Percentiles rank a stretch among this genome's conserved stretches.
phyloP scores from a whole-genome alignment of 35 echinoderm and acorn worm genomes.

The Amphiura filiformis region DNA sequence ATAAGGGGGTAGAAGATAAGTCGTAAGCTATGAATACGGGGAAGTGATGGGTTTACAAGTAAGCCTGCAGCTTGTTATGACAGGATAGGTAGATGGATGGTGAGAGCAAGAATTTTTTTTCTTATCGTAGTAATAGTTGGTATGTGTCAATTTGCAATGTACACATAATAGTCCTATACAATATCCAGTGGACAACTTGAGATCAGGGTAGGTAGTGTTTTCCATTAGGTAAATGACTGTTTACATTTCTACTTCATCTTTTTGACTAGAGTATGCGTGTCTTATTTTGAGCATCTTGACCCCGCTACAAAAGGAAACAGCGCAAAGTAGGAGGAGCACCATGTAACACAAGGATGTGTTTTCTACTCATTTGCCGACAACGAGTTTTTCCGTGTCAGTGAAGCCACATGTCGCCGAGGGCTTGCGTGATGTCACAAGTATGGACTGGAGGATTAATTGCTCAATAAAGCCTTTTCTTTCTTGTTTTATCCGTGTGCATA shows the following conservation, averaged over 20 bases:
- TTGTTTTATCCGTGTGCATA: not conserved
- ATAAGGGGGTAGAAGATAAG: too few species aligned
- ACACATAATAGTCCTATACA: not conserved
- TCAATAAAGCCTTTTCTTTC: not conserved
- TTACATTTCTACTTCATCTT: not conserved
- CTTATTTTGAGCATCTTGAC: slow-evolving; percentile 6
- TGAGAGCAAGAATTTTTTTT: too few species aligned
- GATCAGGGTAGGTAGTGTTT: not conserved
- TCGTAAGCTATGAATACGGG: too few species aligned
- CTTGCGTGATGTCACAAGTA: not conserved
- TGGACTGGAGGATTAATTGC: not conserved
- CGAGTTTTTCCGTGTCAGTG: not conserved
- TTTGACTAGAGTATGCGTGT: not conserved
- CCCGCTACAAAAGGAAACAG: not conserved
- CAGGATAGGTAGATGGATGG: too few species aligned
- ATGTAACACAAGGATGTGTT: not conserved
- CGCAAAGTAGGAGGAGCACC: not conserved
- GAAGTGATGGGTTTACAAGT: too few species aligned
- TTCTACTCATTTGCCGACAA: not conserved
- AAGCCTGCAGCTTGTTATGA: too few species aligned
- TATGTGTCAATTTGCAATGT: not conserved
- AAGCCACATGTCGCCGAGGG: not conserved
- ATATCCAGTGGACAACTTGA: too few species aligned
- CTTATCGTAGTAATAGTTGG: not conserved
- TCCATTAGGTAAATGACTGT: not conserved